Conservation (phyloP, 2,113 vertebrate species). For the Hystrix cristata region DNA sequence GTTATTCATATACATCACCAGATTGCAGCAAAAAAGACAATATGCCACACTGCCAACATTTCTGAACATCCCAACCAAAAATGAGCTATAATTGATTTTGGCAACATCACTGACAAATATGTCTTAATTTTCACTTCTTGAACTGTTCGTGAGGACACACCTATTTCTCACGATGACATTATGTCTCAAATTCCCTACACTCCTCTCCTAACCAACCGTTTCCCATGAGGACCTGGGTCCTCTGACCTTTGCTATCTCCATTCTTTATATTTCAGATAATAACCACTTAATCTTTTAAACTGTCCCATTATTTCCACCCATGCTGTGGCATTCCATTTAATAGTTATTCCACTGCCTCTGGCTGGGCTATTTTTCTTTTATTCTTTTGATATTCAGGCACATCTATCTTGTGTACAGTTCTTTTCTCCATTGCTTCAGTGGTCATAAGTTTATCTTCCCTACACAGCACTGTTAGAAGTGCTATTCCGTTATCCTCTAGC, state of each 20-base stretch:
- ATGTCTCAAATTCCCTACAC: not conserved
- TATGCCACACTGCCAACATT: not conserved
- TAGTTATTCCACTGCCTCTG: slow-evolving; percentile 60
- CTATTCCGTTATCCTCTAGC: slow-evolving; percentile 54
- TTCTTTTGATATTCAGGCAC: slow-evolving; percentile 38
- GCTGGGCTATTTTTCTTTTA: slow-evolving; percentile 65
- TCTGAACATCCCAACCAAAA: not conserved
- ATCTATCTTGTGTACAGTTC: slow-evolving; percentile 44
- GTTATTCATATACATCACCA: not conserved
- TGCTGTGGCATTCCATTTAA: slow-evolving; percentile 54
- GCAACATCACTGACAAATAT: not conserved
- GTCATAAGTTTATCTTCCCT: slow-evolving; percentile 69
- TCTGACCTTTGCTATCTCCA: slow-evolving; percentile 41
- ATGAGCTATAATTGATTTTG: not conserved
- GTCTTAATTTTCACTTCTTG: not conserved
- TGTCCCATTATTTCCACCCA: slow-evolving; percentile 52
- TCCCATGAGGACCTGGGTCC: not conserved
- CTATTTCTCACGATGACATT: not conserved
- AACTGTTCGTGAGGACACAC: fast-evolving
- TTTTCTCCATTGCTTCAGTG: slow-evolving; percentile 39
- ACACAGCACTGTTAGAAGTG: slow-evolving; percentile 57
- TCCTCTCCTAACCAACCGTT: not conserved
- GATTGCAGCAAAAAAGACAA: not conserved
- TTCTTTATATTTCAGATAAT: slow-evolving; percentile 53
- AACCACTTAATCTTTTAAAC: slow-evolving; percentile 63